A percentile compares a stretch with the other conserved stretches of the same genome.
phyloP scores from a whole-genome alignment of 1,140 invertebrate genomes.

The Drosophila sp. region DNA sequence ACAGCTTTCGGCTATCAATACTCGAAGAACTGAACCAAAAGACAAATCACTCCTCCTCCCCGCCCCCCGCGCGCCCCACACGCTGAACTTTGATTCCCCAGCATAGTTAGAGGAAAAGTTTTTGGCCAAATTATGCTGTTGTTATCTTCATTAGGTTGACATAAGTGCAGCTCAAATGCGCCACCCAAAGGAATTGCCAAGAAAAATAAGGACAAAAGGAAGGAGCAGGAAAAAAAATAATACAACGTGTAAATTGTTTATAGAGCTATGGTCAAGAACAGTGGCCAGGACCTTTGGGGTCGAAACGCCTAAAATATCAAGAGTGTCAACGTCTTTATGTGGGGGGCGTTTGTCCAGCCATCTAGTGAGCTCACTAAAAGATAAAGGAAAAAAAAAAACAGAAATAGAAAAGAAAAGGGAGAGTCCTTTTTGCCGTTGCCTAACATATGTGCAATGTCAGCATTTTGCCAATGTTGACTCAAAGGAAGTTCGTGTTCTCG shows the following conservation, averaged over 20 bases:
- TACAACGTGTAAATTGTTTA: slow-evolving; percentile 75
- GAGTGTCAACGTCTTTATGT: slow-evolving; percentile 60
- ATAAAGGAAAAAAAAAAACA: slow-evolving; percentile 2
- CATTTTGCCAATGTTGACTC: slow-evolving; percentile 68
- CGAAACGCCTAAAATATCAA: slow-evolving; percentile 75
- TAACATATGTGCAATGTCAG: slow-evolving; percentile 76
- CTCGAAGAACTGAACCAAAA: slow-evolving; percentile 24
- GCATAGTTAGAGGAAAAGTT: slow-evolving; percentile 26
- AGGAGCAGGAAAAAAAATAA: slow-evolving; percentile 29
- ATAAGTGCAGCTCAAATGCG: slow-evolving; percentile 80
- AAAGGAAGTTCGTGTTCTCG: slow-evolving; percentile 51
- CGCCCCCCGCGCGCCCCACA: slow-evolving; percentile 21
- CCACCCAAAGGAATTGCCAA: slow-evolving; percentile 65
- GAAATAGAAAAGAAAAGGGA: background rate
- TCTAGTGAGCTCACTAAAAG: slow-evolving; percentile 27
- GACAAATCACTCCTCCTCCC: slow-evolving; percentile 65
- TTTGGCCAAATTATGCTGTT: slow-evolving; percentile 76
- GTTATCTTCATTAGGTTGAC: slow-evolving; percentile 81
- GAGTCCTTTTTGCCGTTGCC: background rate
- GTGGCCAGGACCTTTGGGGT: slow-evolving; percentile 43
- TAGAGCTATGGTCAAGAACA: slow-evolving; percentile 42
- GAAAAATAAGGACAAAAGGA: slow-evolving; percentile 19
- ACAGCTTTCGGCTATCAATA: slow-evolving; percentile 71
- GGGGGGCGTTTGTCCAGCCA: slow-evolving; percentile 51
- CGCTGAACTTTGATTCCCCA: slow-evolving; percentile 67